Evolutionary conservation across 2,113 vertebrate genomes (phyloP).

Genomic region (Tiliqua scincoides): DNA sequence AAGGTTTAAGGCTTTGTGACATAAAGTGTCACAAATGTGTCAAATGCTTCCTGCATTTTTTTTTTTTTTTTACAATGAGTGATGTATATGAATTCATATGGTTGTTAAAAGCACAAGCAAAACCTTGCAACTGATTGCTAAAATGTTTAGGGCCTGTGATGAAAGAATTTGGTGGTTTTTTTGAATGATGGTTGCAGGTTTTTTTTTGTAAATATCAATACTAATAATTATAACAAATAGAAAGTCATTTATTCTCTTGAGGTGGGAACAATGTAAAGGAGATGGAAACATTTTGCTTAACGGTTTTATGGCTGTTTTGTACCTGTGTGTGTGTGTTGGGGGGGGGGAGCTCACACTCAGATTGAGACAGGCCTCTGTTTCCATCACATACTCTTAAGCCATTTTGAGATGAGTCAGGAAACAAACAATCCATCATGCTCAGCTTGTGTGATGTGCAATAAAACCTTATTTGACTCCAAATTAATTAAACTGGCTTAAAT

Average conservation of each 20-base stretch:
- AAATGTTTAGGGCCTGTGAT: constrained; percentile 8
- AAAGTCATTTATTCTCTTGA: neutral
- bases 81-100: constrained; percentile 39
- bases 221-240: neutral
- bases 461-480: neutral
- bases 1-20: constrained; percentile 29
- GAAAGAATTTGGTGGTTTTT: constrained; percentile 20
- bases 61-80: constrained; percentile 28
- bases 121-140: rapidly evolving
- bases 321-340: constrained; percentile 59
- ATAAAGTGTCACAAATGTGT: constrained; percentile 47
- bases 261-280: constrained; percentile 49
- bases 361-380: constrained; percentile 16
- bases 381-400: neutral
- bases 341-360: constrained; percentile 44
- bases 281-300: constrained; percentile 52
- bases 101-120: neutral
- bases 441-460: neutral
- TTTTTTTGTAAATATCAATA: constrained; percentile 31
- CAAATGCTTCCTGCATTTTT: constrained; percentile 54
- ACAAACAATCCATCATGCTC: neutral
- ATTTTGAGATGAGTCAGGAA: neutral
- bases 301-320: constrained; percentile 48
- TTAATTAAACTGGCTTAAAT: neutral
- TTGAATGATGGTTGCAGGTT: constrained; percentile 15